These are phyloP conservation scores for Xenopus petersii DNA, from an alignment of 2,797 vertebrate genomes.

Conservation along the genomic window DNA sequence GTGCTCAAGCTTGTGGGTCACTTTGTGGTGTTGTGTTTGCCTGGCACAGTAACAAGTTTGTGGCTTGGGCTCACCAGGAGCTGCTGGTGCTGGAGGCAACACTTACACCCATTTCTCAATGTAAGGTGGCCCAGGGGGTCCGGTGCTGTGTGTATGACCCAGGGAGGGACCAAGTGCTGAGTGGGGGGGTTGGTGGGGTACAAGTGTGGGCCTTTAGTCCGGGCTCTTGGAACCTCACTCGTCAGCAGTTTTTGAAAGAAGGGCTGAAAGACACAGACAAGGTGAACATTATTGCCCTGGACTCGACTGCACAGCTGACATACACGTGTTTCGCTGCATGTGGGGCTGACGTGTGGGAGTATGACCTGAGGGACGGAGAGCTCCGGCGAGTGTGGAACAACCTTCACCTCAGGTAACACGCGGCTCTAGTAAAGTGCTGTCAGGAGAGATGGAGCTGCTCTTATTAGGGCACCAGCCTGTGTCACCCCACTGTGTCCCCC, in stretches of 20 bases:
- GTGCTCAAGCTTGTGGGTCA: background rate
- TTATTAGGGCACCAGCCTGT: too few relatives aligned
- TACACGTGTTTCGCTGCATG: background rate
- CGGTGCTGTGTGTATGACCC: background rate
- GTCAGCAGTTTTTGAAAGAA: background rate
- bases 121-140: background rate
- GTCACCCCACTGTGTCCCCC: too few relatives aligned
- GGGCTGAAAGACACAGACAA: background rate
- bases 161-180: background rate
- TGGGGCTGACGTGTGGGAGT: background rate
- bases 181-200: background rate
- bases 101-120: background rate
- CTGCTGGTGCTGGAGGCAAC: background rate
- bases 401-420: background rate
- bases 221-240: background rate
- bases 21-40: background rate
- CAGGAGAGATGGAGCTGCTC: too few relatives aligned
- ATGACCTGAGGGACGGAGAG: background rate
- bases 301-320: background rate
- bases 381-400: background rate
- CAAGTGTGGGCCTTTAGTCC: background rate
- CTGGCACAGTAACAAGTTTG: background rate
- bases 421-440: too few relatives aligned
- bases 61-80: background rate
- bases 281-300: background rate